Evolutionary conservation across 2,888 invertebrate genomes (phyloP).

Genomic region (Meandrusa payeni): DNA sequence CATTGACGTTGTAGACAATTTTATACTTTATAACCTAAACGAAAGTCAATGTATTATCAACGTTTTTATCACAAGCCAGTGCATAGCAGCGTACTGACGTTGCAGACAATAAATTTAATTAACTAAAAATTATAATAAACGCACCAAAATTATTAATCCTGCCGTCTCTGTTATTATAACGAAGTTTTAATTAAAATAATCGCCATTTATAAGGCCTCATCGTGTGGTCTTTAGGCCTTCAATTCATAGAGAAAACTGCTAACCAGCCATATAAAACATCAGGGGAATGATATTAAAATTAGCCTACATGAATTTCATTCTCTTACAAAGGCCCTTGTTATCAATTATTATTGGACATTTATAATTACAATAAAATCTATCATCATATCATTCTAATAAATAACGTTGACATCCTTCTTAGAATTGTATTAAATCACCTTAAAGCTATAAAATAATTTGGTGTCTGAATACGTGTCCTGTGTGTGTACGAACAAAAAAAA

Average conservation of each 20-base stretch:
- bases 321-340: slow-evolving; percentile 17
- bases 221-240: slow-evolving; percentile 4
- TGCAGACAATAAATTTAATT: no score
- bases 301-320: slow-evolving; percentile 20
- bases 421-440: slow-evolving; percentile 13
- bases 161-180: no score
- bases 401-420: background rate
- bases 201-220: no score
- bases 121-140: no score
- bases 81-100: background rate
- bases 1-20: background rate
- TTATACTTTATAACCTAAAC: no score
- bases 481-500: background rate
- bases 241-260: background rate
- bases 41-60: no score
- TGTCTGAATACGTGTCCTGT: slow-evolving; percentile 16
- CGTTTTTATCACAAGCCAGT: background rate
- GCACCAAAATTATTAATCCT: no score
- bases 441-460: slow-evolving; percentile 19
- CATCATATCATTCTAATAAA: slow-evolving; percentile 21
- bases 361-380: slow-evolving; percentile 24
- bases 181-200: no score
- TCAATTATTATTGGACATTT: slow-evolving; percentile 28
- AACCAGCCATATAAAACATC: slow-evolving; percentile 1
- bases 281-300: slow-evolving; percentile 10